Conservation (phyloP, 1,140 invertebrate genomes). For the Lysiphlebus fabarum region DNA sequence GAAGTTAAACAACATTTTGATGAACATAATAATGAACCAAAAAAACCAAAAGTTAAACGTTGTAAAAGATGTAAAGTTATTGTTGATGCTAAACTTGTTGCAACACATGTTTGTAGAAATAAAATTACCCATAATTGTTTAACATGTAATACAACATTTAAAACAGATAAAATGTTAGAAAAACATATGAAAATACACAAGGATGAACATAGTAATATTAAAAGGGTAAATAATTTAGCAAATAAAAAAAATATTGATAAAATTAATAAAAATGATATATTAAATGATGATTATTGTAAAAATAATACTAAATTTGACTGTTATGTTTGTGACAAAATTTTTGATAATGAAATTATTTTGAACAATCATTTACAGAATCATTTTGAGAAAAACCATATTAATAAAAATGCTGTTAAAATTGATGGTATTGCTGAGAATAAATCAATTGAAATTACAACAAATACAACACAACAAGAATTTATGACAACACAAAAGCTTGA, state of each 20-base stretch:
- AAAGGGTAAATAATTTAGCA: not conserved
- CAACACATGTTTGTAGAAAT: slow-evolving; percentile 40
- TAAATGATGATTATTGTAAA: too few relatives aligned
- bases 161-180: slow-evolving; percentile 33
- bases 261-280: not conserved
- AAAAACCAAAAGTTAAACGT: slow-evolving; percentile 42
- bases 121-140: slow-evolving; percentile 34
- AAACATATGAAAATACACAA: slow-evolving; percentile 34
- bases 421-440: too few relatives aligned
- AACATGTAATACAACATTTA: slow-evolving; percentile 35
- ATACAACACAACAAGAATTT: too few relatives aligned
- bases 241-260: not conserved
- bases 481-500: too few relatives aligned
- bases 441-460: too few relatives aligned
- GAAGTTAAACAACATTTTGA: slow-evolving; percentile 42
- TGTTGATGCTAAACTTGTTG: slow-evolving; percentile 45
- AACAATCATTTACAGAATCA: slow-evolving; percentile 52
- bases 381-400: too few relatives aligned
- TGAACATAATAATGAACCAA: slow-evolving; percentile 31
- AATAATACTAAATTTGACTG: slow-evolving; percentile 26
- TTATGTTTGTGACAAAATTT: slow-evolving; percentile 51
- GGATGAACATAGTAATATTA: slow-evolving; percentile 13
- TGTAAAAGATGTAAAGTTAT: slow-evolving; percentile 50
- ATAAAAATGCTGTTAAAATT: too few relatives aligned
- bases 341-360: slow-evolving; percentile 44